phyloP scores from a whole-genome alignment of 2,113 vertebrate species.

The Callipepla californica region DNA sequence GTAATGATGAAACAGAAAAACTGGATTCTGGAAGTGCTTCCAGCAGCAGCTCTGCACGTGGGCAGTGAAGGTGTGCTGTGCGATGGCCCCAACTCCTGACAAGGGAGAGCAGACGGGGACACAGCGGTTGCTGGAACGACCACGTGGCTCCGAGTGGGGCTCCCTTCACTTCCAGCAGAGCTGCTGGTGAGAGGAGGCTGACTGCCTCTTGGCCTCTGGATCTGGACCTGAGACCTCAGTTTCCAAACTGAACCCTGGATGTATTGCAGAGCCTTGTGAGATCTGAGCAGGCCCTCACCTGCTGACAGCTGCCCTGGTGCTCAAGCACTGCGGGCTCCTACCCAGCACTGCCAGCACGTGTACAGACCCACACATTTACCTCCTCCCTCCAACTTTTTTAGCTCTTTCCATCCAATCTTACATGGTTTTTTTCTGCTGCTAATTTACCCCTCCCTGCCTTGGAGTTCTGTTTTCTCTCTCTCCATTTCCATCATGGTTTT shows the following conservation, averaged over 20 bases:
- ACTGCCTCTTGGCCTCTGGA: not conserved
- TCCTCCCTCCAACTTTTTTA: not conserved
- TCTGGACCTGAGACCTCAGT: not conserved
- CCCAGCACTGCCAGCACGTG: fast-evolving
- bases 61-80: not conserved
- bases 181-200: not conserved
- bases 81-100: not conserved
- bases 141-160: fast-evolving
- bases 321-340: not conserved
- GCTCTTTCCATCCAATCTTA: not conserved
- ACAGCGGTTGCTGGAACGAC: fast-evolving
- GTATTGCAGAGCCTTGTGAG: not conserved
- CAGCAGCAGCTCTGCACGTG: not conserved
- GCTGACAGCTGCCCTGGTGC: fast-evolving
- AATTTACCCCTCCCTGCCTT: not conserved
- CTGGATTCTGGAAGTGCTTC: fast-evolving
- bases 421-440: not conserved
- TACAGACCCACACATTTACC: not conserved
- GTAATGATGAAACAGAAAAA: not conserved
- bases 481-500: not conserved
- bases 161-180: not conserved
- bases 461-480: not conserved
- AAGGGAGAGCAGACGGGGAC: not conserved
- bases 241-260: fast-evolving
- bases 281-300: not conserved